A percentile compares a stretch with the other conserved stretches of the same genome.
Conservation (phyloP, 2,888 invertebrate genomes). For the Altica lythri region DNA sequence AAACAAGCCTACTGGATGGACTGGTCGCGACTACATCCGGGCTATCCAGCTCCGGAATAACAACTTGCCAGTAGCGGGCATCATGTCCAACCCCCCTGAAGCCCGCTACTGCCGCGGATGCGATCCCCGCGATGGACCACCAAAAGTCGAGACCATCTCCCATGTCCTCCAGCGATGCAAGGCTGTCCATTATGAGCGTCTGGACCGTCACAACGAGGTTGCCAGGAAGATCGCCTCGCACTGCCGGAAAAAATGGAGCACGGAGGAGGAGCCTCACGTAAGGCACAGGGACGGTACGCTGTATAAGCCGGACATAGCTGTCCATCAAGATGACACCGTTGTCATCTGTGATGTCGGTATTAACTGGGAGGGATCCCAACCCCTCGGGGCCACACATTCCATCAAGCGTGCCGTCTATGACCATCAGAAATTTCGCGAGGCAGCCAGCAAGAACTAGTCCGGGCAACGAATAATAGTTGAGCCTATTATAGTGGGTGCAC, state of each 20-base stretch:
- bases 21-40: no score
- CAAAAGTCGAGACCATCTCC: not conserved
- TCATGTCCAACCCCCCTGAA: slow-evolving; percentile 15
- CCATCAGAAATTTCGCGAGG: slow-evolving; percentile 32
- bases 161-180: no score
- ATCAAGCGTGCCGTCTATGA: slow-evolving; percentile 27
- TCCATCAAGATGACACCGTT: not conserved
- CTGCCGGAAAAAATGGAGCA: slow-evolving; percentile 18
- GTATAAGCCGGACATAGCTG: slow-evolving; percentile 33
- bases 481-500: no score
- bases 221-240: slow-evolving; percentile 26
- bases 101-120: slow-evolving; percentile 10
- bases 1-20: slow-evolving; percentile 5
- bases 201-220: slow-evolving; percentile 35
- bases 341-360: not conserved
- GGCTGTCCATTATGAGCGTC: slow-evolving; percentile 19
- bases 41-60: no score
- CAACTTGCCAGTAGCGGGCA: slow-evolving; percentile 16
- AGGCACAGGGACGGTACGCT: slow-evolving; percentile 32
- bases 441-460: no score
- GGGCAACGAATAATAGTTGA: no score
- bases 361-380: slow-evolving; percentile 19
- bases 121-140: no score
- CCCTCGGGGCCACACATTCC: not conserved
- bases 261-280: slow-evolving; percentile 37